Evolutionary conservation across 2,113 vertebrate species (phyloP), one percentile per base, ranked within the genome.

Genomic region (Gyps fulvus): DNA sequence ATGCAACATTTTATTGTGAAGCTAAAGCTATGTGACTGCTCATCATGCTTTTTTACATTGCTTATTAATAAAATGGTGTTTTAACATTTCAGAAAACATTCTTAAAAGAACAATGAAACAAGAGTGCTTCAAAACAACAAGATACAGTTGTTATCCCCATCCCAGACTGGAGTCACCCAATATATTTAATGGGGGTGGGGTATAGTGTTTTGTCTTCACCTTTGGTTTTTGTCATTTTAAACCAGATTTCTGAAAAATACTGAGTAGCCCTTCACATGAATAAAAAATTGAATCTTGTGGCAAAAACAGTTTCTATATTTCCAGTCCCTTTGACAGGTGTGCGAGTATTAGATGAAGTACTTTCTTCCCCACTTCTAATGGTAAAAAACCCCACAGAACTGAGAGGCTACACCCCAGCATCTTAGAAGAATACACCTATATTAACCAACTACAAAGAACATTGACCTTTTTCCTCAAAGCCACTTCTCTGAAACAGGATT

Each of bases 21-120:
- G 93, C 93, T 95, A 95, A 97, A 93, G 82, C 87, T 93, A 91
- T 90, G 72, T 90, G 81, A 93, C 77, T 96, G 92, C 83, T 96
- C 6, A 26, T 83, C 97, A 94, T 97, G 95, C 94, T 95, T 94
- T 91, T 97, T 85, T 96, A 97, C 90, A 94, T 79, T 92, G 74
- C 43, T 95, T 91, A 59, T 62, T 94, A 95, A 63, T 90, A 89
- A 89, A 91, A 79, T 9, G 31, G 50, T 86, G 69, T 63, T 93
- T 93, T 57, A 95, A 97, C 92, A 95, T 85, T 85, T 90, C 95
- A 70, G 55, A 76, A 94, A 93, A 87, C 85, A 86, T 85, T 93
- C 47, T 78, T 89, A 79, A 82, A 89, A 86, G 57, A 89, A 95
- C 87, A 90, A 63, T 38, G 73, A 84, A 95, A 91, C 55, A 52